These are phyloP conservation scores for Burhinus oedicnemus DNA, from an alignment of 2,113 vertebrate genomes.

Conservation along the genomic window DNA sequence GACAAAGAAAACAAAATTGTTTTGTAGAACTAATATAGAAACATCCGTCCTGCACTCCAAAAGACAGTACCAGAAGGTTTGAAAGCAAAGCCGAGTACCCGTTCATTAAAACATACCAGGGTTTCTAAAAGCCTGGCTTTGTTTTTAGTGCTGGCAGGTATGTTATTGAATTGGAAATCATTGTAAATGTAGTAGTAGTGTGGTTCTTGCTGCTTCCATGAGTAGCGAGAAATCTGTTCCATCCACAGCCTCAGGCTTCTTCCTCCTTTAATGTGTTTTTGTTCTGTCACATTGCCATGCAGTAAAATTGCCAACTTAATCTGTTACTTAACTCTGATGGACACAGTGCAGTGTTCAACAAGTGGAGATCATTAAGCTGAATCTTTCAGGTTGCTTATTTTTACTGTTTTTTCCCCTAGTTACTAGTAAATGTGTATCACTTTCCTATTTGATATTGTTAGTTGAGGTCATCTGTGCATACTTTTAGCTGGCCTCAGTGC, in stretches of 20 bases:
- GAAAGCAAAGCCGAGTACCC: not conserved
- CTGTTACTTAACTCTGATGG: not conserved
- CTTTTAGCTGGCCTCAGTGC: conserved; percentile 6
- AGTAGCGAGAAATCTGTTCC: not conserved
- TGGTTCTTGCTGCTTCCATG: not conserved
- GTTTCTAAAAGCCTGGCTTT: conserved; percentile 11
- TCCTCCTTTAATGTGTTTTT: not conserved
- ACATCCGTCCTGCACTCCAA: not conserved
- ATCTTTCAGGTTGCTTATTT: not conserved
- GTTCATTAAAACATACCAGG: not conserved
- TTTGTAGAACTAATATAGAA: not conserved
- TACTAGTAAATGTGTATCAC: not conserved
- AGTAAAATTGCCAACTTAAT: not conserved
- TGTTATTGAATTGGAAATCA: not conserved
- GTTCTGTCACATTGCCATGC: not conserved
- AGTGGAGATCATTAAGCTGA: not conserved
- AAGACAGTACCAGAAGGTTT: not conserved
- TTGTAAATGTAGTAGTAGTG: not conserved
- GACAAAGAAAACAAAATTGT: not conserved
- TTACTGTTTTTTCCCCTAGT: not conserved
- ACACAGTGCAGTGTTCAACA: not conserved
- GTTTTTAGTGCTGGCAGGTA: conserved; percentile 4
- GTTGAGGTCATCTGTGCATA: not conserved
- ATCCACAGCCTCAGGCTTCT: conserved; percentile 9
- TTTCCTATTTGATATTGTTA: not conserved